phyloP scores from a whole-genome alignment of 2,113 vertebrate genomes.

The Suricata suricatta region DNA sequence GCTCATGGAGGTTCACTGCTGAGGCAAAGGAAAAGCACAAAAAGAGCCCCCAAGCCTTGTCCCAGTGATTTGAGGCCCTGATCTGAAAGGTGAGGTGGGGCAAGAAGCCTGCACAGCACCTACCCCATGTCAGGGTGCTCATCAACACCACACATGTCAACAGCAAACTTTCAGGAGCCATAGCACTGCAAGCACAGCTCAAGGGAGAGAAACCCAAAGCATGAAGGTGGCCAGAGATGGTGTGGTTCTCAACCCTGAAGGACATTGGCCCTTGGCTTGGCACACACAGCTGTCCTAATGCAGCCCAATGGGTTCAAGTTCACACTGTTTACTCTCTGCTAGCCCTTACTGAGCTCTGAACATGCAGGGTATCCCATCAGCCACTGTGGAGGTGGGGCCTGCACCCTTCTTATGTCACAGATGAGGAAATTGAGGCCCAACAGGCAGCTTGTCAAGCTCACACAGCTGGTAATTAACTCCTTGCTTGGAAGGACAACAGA shows the following conservation, averaged over 20 bases:
- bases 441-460: background rate
- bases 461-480: background rate
- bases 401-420: background rate
- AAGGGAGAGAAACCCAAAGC: background rate
- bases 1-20: slow-evolving; percentile 87
- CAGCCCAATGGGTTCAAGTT: background rate
- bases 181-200: accelerated
- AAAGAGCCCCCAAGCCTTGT: background rate
- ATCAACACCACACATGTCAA: background rate
- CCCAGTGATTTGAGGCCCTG: background rate
- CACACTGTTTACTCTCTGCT: background rate
- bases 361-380: background rate
- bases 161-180: background rate
- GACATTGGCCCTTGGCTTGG: background rate
- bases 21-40: background rate
- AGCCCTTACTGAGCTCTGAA: background rate
- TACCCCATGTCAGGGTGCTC: background rate
- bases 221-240: background rate
- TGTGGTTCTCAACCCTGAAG: background rate
- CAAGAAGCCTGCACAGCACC: background rate
- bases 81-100: background rate
- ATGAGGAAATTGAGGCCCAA: background rate
- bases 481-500: background rate
- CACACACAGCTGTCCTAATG: background rate
- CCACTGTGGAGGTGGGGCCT: background rate